Percentiles rank a stretch among this genome's conserved stretches.
These are phyloP conservation scores for Torymus auratus DNA, from an alignment of 2,888 invertebrate species.

Conservation along the genomic window DNA sequence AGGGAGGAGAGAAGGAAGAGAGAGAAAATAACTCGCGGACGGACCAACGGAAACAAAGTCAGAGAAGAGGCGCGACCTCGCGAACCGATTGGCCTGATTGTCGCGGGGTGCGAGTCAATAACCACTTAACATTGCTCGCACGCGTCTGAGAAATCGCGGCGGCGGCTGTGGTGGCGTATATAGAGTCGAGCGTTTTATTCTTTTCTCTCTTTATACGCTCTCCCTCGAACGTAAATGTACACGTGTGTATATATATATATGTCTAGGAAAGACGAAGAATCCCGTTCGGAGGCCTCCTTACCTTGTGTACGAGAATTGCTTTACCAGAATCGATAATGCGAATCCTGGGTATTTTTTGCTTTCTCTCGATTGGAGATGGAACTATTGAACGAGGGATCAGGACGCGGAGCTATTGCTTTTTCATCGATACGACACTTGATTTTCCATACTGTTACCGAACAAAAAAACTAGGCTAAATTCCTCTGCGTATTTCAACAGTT, in stretches of 20 bases:
- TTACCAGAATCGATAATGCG: conserved; percentile 9
- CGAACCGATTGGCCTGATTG: conserved; percentile 73
- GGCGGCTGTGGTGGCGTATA: not conserved
- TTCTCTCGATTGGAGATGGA: too few relatives aligned
- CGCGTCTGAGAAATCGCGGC: conserved; percentile 46
- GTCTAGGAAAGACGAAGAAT: not conserved
- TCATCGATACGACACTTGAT: too few relatives aligned
- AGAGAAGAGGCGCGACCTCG: conserved; percentile 67
- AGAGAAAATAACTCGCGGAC: not conserved
- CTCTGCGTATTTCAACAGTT: too few relatives aligned
- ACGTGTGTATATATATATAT: too few relatives aligned
- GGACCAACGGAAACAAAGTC: not conserved
- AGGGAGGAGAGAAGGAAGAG: not conserved
- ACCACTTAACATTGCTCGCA: conserved; percentile 69
- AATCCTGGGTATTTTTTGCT: not conserved
- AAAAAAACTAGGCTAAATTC: too few relatives aligned
- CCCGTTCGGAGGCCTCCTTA: not conserved
- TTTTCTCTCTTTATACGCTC: not conserved
- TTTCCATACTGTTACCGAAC: too few relatives aligned
- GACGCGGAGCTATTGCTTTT: too few relatives aligned
- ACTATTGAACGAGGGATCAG: too few relatives aligned
- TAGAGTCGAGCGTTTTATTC: not conserved
- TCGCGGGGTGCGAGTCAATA: conserved; percentile 68
- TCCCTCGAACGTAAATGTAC: too few relatives aligned
- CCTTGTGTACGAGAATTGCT: too few relatives aligned